Percentiles rank a stretch among this genome's conserved stretches.
phyloP scores from a whole-genome alignment of 2,113 vertebrate genomes.

The Pteruthius melanotis region DNA sequence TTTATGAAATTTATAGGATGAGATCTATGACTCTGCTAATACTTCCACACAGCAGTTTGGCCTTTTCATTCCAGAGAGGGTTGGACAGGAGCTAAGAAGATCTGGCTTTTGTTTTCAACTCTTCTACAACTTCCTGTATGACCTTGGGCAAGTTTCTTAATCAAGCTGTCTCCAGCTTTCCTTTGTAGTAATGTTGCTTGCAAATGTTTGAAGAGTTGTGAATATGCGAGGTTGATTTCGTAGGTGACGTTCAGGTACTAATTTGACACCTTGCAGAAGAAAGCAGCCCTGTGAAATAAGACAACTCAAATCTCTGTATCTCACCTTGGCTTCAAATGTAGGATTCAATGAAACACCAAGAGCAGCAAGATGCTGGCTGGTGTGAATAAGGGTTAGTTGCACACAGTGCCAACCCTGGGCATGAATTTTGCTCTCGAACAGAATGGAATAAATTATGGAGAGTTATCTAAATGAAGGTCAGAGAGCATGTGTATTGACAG shows the following conservation, averaged over 20 bases:
- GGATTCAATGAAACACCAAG: background rate
- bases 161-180: slow-evolving; percentile 15
- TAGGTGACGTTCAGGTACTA: slow-evolving; percentile 17
- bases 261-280: background rate
- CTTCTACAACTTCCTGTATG: slow-evolving; percentile 67
- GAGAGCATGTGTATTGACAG: background rate
- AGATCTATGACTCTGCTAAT: slow-evolving; percentile 22
- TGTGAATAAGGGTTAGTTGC: background rate
- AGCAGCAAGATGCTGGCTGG: background rate
- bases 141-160: slow-evolving; percentile 64
- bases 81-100: slow-evolving; percentile 50
- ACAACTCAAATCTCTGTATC: background rate
- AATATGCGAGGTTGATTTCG: background rate
- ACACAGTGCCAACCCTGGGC: background rate
- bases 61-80: slow-evolving; percentile 52
- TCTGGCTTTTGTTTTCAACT: slow-evolving; percentile 65
- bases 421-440: background rate
- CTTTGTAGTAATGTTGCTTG: slow-evolving; percentile 17
- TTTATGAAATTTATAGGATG: slow-evolving; percentile 20
- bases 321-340: background rate
- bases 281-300: background rate
- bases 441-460: background rate
- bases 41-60: slow-evolving; percentile 9
- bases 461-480: background rate
- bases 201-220: background rate